Evolutionary conservation across 2,113 vertebrate genomes (phyloP), one percentile per base, ranked within the genome.

Genomic region (Paratilapia polleni): DNA sequence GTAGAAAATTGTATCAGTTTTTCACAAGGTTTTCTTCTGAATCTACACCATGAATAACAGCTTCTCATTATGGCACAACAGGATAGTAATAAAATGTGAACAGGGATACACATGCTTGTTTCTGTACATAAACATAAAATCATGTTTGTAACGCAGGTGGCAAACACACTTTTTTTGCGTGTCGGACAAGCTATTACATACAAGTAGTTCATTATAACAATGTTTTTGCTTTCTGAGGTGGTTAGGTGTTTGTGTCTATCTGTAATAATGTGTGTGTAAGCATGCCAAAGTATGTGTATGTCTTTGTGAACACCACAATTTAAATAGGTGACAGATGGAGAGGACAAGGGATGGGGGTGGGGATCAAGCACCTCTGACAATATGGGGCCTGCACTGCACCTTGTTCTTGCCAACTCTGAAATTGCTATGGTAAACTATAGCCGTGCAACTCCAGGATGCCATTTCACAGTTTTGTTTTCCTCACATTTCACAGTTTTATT

Each of bases 241-340:
- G 62, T 5, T 36, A 14, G 20, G 43, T 49, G 34, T 60, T 52
- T 2, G 6, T 68, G 54, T 73, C 10, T 13, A 24, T 70, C 62
- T 49, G n/a, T 34, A 54, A 54, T 56, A 85, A 82, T 73, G 58
- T 63, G 80, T 58, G 73, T 38, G 43, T 36, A 59, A 49, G 49
- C 60, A 87, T 88, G 78, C 64, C 66, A 88, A 81, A 84, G 28
- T 76, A 54, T 22, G 81, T 80, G 77, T 36, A 68, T 84, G 84
- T 88, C 62, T 81, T 17, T 75, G 88, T 66, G 81, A 89, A 80
- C 80, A 77, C 59, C 61, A 79, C 78, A 89, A 62, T 84, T 80
- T 85, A 90, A 89, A 91, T 75, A 89, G 87, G 89, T 93, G 93
- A 94, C 95, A 96, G 95, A 96, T 96, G 96, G 96, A 93, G 91